phyloP scores from a whole-genome alignment of 2,113 vertebrate species.

The Poeciliopsis occidentalis region DNA sequence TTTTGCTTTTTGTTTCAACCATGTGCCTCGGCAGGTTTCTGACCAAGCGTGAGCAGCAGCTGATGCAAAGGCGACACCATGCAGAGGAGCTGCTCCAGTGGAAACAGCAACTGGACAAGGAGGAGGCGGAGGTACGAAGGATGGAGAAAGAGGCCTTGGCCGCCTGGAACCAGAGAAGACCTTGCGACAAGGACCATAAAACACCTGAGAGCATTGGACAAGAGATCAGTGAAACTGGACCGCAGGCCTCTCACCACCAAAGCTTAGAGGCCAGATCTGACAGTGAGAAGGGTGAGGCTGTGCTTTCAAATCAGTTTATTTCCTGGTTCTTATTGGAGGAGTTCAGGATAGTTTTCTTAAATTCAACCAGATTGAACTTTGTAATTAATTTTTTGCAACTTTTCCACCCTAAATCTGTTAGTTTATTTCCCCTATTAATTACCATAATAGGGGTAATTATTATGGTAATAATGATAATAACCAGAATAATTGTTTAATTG shows the following conservation, averaged over 20 bases:
- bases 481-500: too few species aligned
- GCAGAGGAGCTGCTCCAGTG: slow-evolving; percentile 93
- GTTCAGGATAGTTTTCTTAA: neutral
- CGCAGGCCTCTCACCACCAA: slow-evolving; percentile 20
- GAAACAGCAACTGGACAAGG: slow-evolving; percentile 90
- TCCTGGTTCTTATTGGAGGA: neutral
- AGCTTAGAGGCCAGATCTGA: slow-evolving; percentile 48
- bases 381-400: too few species aligned
- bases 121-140: slow-evolving; percentile 88
- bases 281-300: slow-evolving; percentile 65
- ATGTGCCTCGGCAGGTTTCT: slow-evolving; percentile 85
- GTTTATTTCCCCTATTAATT: neutral
- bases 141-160: slow-evolving; percentile 94
- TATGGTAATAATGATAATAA: too few species aligned
- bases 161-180: slow-evolving; percentile 86
- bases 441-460: neutral
- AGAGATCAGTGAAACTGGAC: slow-evolving; percentile 42
- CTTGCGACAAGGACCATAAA: slow-evolving; percentile 12
- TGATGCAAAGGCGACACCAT: slow-evolving; percentile 91
- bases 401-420: neutral
- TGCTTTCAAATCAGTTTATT: neutral
- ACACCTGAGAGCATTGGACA: slow-evolving; percentile 26
- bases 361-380: neutral
- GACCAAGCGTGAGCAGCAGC: slow-evolving; percentile 94
- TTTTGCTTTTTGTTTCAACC: slow-evolving; percentile 14